Evolutionary conservation across 2,113 vertebrate species (phyloP).

Genomic region (Nesogale talazaci): DNA sequence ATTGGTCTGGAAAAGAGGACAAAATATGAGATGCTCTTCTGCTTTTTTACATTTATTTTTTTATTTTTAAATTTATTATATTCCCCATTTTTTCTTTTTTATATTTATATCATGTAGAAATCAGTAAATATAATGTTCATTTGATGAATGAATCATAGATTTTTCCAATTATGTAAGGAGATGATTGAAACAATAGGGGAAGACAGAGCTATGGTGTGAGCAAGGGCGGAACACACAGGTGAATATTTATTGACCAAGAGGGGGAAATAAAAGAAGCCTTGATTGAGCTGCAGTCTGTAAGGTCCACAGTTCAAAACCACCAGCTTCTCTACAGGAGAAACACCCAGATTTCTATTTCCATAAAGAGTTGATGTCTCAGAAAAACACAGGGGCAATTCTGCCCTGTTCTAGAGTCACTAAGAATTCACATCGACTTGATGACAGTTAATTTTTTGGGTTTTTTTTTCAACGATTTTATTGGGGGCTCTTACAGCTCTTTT

Average conservation of each 20-base stretch:
- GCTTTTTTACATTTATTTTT: conserved; percentile 16
- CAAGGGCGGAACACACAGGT: background rate
- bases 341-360: too few species aligned
- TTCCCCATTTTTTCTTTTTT: too few species aligned
- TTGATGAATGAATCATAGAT: conserved; percentile 28
- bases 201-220: background rate
- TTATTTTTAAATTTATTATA: too few species aligned
- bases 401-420: too few species aligned
- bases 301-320: background rate
- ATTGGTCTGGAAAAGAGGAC: background rate
- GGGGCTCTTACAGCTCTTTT: too few species aligned
- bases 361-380: too few species aligned
- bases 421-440: too few species aligned
- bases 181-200: background rate
- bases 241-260: background rate
- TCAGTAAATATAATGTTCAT: background rate
- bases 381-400: too few species aligned
- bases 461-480: too few species aligned
- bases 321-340: too few species aligned
- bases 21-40: background rate
- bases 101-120: background rate
- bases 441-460: too few species aligned
- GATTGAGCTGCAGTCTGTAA: background rate
- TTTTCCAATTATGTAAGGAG: background rate
- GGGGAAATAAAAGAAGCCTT: background rate